Conservation (phyloP, 2,113 vertebrate genomes). For the Dicaeum eximium region DNA sequence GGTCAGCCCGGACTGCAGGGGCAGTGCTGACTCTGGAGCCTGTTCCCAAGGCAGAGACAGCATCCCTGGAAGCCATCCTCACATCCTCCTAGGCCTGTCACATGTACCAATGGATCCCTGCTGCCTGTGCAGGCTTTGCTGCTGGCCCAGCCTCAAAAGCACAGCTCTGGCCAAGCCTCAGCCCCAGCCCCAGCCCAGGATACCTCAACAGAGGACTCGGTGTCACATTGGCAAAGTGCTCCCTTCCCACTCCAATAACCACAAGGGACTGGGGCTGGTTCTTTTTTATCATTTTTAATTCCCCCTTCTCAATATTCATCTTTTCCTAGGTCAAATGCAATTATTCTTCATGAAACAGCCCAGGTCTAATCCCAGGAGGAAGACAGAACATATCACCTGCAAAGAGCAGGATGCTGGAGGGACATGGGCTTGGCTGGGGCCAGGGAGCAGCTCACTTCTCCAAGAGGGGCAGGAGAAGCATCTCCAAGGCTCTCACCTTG, state of each 20-base stretch:
- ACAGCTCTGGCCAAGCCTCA: neutral
- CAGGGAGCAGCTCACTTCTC: neutral
- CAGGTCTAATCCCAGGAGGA: neutral
- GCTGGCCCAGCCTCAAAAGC: neutral
- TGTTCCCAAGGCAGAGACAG: neutral
- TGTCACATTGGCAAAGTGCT: slow-evolving; percentile 46
- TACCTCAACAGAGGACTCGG: neutral
- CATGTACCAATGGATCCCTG: neutral
- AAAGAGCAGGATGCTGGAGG: neutral
- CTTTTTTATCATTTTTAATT: slow-evolving; percentile 21
- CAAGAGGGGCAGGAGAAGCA: neutral
- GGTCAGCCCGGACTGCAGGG: neutral
- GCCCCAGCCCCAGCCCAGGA: neutral
- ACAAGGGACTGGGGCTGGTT: neutral
- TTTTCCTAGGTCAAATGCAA: slow-evolving; percentile 24
- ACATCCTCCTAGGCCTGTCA: neutral
- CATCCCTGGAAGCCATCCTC: neutral
- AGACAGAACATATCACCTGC: neutral
- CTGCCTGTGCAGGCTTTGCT: neutral
- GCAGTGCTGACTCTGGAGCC: neutral
- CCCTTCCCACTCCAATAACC: slow-evolving; percentile 41
- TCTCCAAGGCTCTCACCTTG: neutral
- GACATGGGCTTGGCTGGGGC: neutral
- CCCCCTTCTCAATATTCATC: slow-evolving; percentile 18
- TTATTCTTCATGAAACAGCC: slow-evolving; percentile 21